Percentiles rank a stretch among this genome's conserved stretches.
phyloP scores from a whole-genome alignment of 35 echinoderm and acorn worm genomes.

The Amphiura filiformis region DNA sequence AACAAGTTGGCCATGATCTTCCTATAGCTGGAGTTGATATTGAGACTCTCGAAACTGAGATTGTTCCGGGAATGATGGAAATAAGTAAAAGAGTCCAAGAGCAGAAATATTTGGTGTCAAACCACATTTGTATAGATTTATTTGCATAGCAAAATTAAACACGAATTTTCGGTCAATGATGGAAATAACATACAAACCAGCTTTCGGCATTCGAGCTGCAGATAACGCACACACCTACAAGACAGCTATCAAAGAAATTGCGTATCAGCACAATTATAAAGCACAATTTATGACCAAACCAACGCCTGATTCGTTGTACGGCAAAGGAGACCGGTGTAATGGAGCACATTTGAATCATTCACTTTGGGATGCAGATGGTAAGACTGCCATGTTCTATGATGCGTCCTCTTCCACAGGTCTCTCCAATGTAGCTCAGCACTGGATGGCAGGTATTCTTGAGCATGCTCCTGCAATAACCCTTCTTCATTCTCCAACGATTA shows the following conservation, averaged over 20 bases:
- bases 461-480: constrained; percentile 55
- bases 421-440: constrained; percentile 52
- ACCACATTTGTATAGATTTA: too few relatives aligned
- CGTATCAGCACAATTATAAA: constrained; percentile 36
- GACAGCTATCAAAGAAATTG: constrained; percentile 71
- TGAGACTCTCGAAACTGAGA: constrained; percentile 55
- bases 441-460: constrained; percentile 73
- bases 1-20: constrained; percentile 12
- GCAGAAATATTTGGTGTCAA: too few relatives aligned
- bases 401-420: constrained; percentile 27
- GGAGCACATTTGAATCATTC: constrained; percentile 68
- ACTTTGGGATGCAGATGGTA: constrained; percentile 56
- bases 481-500: constrained; percentile 53
- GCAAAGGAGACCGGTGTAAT: too few relatives aligned
- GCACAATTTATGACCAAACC: constrained; percentile 76
- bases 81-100: too few relatives aligned
- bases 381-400: constrained; percentile 59
- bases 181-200: constrained; percentile 69
- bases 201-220: constrained; percentile 62
- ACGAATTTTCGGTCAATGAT: too few relatives aligned
- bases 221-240: constrained; percentile 72
- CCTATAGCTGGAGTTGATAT: constrained; percentile 50
- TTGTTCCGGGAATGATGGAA: constrained; percentile 53
- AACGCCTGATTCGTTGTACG: constrained; percentile 21
- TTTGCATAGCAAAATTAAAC: too few relatives aligned